phyloP scores from a whole-genome alignment of 2,113 vertebrate genomes.

The Antigone vipio region DNA sequence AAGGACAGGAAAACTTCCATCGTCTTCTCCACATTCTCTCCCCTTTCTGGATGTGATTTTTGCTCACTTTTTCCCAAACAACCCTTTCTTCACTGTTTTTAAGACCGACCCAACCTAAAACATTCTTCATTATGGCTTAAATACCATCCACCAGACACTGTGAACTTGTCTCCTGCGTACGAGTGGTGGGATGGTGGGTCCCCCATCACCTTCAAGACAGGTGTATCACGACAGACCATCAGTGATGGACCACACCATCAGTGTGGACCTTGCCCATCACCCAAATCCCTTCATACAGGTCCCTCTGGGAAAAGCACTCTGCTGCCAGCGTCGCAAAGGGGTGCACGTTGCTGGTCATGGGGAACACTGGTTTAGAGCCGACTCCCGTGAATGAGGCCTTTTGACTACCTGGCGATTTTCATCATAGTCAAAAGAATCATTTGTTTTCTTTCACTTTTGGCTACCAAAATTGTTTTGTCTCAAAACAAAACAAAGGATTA shows the following conservation, averaged over 20 bases:
- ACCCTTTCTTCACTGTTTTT: background rate
- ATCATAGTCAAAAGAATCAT: background rate
- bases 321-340: background rate
- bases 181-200: background rate
- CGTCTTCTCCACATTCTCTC: background rate
- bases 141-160: accelerated
- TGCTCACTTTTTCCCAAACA: background rate
- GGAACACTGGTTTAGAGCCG: background rate
- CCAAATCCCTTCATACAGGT: background rate
- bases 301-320: background rate
- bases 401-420: background rate
- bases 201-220: background rate
- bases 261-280: background rate
- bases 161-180: background rate
- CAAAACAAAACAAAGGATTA: conserved; percentile 9
- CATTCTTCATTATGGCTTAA: background rate
- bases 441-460: conserved; percentile 6
- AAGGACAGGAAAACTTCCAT: background rate
- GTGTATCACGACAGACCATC: too few relatives aligned
- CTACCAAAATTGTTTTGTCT: conserved; percentile 14
- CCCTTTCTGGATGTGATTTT: background rate
- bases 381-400: background rate
- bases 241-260: background rate
- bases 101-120: background rate
- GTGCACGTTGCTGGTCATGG: background rate